Conservation (phyloP, 2,113 vertebrate genomes). For the Craseonycteris thonglongyai region DNA sequence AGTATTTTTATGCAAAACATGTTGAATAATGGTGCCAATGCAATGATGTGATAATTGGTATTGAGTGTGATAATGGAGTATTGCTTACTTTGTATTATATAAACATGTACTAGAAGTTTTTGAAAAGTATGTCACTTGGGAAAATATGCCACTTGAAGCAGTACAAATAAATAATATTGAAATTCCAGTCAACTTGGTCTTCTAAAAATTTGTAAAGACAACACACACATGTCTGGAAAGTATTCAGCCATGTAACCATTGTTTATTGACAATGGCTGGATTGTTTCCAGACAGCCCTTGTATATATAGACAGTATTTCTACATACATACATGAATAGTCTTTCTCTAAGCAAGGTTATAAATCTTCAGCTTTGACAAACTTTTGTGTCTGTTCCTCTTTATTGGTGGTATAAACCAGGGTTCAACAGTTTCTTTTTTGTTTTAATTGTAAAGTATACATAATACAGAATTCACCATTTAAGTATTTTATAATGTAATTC, state of each 20-base stretch:
- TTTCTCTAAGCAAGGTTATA: not conserved
- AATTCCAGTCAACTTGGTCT: constrained; percentile 14
- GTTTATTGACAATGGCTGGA: too few species aligned
- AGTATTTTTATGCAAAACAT: not conserved
- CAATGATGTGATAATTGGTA: constrained; percentile 9
- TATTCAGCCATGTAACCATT: too few species aligned
- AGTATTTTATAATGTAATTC: not conserved
- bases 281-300: too few species aligned
- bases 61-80: not conserved
- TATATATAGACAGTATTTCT: too few species aligned
- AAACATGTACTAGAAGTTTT: not conserved
- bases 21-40: not conserved
- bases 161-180: constrained; percentile 34
- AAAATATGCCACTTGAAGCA: too few species aligned
- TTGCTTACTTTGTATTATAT: constrained; percentile 3
- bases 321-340: not conserved
- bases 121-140: constrained; percentile 4
- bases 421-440: not conserved
- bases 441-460: not conserved
- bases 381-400: not conserved
- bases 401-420: not conserved
- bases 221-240: too few species aligned
- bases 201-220: not conserved
- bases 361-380: not conserved
- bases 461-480: not conserved